Evolutionary conservation across 2,888 invertebrate genomes (phyloP).

Genomic region (Caenorhabditis afra): DNA sequence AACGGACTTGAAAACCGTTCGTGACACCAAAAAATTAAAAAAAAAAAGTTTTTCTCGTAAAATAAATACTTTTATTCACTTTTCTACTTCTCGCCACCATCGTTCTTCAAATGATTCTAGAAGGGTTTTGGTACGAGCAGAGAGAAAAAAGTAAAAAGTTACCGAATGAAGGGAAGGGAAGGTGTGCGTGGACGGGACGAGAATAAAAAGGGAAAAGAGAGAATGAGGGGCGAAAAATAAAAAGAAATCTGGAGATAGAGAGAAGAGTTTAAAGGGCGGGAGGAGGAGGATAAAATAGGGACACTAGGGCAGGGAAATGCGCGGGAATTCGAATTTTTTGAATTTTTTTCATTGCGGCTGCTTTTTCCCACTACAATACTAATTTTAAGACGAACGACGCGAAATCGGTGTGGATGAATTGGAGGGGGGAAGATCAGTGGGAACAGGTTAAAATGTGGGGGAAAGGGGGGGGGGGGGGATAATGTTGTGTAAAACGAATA

Average conservation of each 20-base stretch:
- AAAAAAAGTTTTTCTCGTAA: background rate
- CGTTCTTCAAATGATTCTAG: background rate
- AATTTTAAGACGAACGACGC: too few species aligned
- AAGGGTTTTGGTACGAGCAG: background rate
- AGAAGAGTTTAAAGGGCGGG: background rate
- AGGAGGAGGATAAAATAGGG: background rate
- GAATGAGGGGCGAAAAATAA: background rate
- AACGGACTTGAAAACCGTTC: too few species aligned
- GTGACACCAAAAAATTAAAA: background rate
- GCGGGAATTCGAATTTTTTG: background rate
- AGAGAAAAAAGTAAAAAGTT: background rate
- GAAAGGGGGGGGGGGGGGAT: too few species aligned
- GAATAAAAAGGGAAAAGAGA: background rate
- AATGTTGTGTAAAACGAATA: too few species aligned
- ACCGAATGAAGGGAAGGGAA: background rate
- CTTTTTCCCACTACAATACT: too few species aligned
- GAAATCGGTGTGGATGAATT: too few species aligned
- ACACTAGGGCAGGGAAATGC: background rate
- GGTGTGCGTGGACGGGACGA: background rate
- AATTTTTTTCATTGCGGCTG: too few species aligned
- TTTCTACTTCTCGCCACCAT: too few species aligned
- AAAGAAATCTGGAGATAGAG: conserved; percentile 5
- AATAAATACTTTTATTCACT: background rate
- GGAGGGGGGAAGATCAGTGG: too few species aligned
- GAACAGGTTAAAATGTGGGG: too few species aligned